Conservation (phyloP, 2,888 invertebrate species). For the Drosophila infuscata region DNA sequence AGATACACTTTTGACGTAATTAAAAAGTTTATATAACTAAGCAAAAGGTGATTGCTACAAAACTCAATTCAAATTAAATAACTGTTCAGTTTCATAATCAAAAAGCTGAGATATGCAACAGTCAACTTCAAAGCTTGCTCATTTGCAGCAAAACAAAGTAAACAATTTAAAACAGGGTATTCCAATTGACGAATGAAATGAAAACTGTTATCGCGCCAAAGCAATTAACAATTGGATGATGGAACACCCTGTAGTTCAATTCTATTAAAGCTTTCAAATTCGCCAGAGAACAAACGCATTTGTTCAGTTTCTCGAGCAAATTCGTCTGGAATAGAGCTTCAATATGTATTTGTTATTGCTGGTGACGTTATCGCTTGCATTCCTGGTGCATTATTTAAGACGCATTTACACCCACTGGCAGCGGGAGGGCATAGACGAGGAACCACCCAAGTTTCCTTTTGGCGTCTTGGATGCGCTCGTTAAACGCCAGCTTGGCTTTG, state of each 20-base stretch:
- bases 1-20: too few relatives aligned
- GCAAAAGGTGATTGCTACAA: background rate
- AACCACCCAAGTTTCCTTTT: slow-evolving; percentile 87
- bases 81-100: background rate
- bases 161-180: slow-evolving; percentile 2
- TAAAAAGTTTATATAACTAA: background rate
- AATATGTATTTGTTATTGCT: slow-evolving; percentile 63
- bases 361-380: slow-evolving; percentile 24
- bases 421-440: slow-evolving; percentile 86
- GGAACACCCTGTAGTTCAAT: background rate
- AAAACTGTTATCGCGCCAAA: background rate
- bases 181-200: background rate
- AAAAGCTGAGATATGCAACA: background rate
- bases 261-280: background rate
- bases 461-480: slow-evolving; percentile 87
- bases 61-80: background rate
- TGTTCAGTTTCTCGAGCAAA: slow-evolving; percentile 23
- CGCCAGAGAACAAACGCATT: background rate
- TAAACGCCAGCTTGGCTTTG: slow-evolving; percentile 87
- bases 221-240: background rate
- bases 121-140: slow-evolving; percentile 16
- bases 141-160: background rate
- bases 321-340: background rate
- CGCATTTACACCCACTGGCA: slow-evolving; percentile 86
- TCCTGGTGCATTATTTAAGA: slow-evolving; percentile 45